Conservation (phyloP, 2,888 invertebrate genomes). For the Nomada lathburiana region DNA sequence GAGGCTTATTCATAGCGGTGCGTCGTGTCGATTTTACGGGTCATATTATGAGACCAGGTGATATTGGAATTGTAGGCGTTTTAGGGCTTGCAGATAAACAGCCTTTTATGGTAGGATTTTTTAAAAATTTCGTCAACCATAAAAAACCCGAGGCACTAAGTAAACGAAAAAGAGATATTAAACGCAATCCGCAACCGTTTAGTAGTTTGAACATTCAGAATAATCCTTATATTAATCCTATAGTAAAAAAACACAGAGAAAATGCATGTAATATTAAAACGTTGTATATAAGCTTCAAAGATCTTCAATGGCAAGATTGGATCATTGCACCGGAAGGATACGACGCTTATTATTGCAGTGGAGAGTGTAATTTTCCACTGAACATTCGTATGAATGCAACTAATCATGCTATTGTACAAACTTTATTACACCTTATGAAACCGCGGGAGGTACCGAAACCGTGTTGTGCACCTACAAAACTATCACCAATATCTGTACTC, state of each 20-base stretch:
- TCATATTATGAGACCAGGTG: constrained; percentile 91
- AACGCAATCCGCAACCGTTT: neutral
- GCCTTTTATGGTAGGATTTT: constrained; percentile 95
- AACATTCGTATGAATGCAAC: constrained; percentile 96
- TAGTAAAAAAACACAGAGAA: constrained; percentile 74
- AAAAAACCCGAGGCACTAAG: constrained; percentile 83
- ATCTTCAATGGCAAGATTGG: constrained; percentile 95
- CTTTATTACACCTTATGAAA: constrained; percentile 92
- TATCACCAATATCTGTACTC: constrained; percentile 93
- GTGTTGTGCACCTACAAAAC: constrained; percentile 94
- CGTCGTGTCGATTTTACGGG: constrained; percentile 85
- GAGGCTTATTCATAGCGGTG: constrained; percentile 92
- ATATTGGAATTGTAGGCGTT: constrained; percentile 91
- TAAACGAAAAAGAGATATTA: neutral
- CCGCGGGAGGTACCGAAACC: constrained; percentile 92
- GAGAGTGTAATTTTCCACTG: constrained; percentile 95
- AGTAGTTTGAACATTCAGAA: constrained; percentile 24
- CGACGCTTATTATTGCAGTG: constrained; percentile 95
- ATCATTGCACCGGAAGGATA: constrained; percentile 97
- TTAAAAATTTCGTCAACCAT: constrained; percentile 87
- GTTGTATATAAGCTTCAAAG: constrained; percentile 95
- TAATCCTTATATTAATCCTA: constrained; percentile 79
- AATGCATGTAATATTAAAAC: constrained; percentile 93
- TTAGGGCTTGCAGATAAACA: constrained; percentile 91
- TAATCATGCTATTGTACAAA: constrained; percentile 97